Percentiles rank a stretch among this genome's conserved stretches.
phyloP scores from a whole-genome alignment of 2,113 vertebrate genomes.

The Dunckerocampus dactyliophorus region DNA sequence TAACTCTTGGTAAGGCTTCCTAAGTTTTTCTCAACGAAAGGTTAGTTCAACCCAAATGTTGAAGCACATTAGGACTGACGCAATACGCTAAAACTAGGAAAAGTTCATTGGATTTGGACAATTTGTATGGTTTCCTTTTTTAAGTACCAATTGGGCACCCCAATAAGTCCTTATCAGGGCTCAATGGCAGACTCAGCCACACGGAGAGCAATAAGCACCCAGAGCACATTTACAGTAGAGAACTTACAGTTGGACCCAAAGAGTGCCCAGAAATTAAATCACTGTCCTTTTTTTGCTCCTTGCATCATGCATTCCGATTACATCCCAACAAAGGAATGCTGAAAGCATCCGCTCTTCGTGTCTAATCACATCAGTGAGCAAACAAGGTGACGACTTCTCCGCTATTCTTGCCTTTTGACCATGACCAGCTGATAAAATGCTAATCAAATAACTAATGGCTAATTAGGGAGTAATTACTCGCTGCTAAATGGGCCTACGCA shows the following conservation, averaged over 20 bases:
- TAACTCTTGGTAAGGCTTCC: no score
- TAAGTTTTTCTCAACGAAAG: no score
- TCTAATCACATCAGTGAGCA: slow-evolving; percentile 45
- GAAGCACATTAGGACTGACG: no score
- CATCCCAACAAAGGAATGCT: slow-evolving; percentile 46
- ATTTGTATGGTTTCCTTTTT: no score
- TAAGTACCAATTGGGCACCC: no score
- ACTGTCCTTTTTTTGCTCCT: slow-evolving; percentile 22
- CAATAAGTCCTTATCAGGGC: slow-evolving; percentile 42
- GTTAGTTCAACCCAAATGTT: no score
- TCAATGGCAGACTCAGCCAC: slow-evolving; percentile 51
- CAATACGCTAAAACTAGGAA: no score
- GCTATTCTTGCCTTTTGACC: slow-evolving; percentile 68
- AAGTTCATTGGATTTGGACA: no score
- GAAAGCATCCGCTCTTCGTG: slow-evolving; percentile 42
- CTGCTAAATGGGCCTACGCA: slow-evolving; percentile 67
- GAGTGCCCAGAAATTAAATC: slow-evolving; percentile 22
- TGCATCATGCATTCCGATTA: slow-evolving; percentile 37
- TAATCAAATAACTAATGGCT: slow-evolving; percentile 79
- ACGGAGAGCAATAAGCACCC: slow-evolving; percentile 25
- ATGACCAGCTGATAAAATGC: slow-evolving; percentile 76
- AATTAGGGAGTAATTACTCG: slow-evolving; percentile 76
- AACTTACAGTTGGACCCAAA: neutral
- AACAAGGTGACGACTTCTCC: slow-evolving; percentile 70
- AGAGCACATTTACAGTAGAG: neutral